These are phyloP conservation scores for Seira ritae DNA, from an alignment of 2,888 invertebrate species.

Conservation along the genomic window DNA sequence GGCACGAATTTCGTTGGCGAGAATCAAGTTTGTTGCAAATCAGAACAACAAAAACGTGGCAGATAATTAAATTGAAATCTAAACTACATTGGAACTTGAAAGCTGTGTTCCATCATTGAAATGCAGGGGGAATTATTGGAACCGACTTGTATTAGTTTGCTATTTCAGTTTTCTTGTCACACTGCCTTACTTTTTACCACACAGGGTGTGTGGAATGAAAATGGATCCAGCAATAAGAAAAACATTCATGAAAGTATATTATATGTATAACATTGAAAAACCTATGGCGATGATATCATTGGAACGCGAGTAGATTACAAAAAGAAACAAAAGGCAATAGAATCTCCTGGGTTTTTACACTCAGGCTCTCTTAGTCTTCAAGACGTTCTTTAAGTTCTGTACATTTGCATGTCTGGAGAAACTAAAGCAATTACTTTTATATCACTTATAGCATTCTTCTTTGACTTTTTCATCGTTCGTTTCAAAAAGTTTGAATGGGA, in stretches of 20 bases:
- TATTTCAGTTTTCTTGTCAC: not conserved
- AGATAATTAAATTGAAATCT: too few species aligned
- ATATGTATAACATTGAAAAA: not conserved
- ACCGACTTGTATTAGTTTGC: not conserved
- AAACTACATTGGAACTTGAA: too few species aligned
- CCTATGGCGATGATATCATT: not conserved
- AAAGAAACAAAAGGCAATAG: conserved; percentile 43
- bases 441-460: too few species aligned
- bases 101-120: too few species aligned
- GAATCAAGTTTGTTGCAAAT: too few species aligned
- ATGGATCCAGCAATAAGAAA: conserved; percentile 9
- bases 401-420: too few species aligned
- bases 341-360: conserved; percentile 52
- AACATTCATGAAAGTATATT: not conserved
- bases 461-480: not conserved
- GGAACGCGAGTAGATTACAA: conserved; percentile 49
- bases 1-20: too few species aligned
- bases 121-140: too few species aligned
- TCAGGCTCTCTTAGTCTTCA: conserved; percentile 8
- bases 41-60: too few species aligned
- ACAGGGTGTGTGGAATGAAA: not conserved
- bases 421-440: too few species aligned
- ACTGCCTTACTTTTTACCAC: not conserved
- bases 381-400: not conserved
- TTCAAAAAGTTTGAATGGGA: too few species aligned